These are phyloP conservation scores for Caranx melampygus DNA, from an alignment of 2,113 vertebrate genomes.

Conservation along the genomic window DNA sequence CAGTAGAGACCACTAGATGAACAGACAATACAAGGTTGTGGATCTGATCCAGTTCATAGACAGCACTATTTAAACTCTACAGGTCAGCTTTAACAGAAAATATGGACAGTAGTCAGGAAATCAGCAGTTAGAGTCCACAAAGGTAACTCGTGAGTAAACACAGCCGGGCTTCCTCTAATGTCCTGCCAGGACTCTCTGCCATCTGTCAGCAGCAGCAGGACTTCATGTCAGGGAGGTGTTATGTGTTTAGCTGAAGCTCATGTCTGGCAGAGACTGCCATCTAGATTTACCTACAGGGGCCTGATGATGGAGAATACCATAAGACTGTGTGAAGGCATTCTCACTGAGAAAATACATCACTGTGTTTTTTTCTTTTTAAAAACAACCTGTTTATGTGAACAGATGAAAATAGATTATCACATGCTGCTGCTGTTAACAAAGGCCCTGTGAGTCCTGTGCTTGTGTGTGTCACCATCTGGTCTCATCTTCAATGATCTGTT, in stretches of 20 bases:
- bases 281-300: slow-evolving; percentile 14
- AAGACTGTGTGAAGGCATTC: not conserved
- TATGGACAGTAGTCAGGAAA: not conserved
- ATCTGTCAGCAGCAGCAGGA: slow-evolving; percentile 61
- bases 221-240: slow-evolving; percentile 13
- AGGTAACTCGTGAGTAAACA: slow-evolving; percentile 1
- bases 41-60: not conserved
- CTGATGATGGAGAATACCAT: not conserved
- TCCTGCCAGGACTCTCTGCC: slow-evolving; percentile 40
- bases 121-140: not conserved
- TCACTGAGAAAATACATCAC: not conserved
- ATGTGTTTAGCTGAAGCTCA: slow-evolving; percentile 25
- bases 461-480: too few species aligned
- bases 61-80: not conserved
- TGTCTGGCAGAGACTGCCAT: slow-evolving; percentile 37
- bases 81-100: not conserved
- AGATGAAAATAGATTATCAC: too few species aligned
- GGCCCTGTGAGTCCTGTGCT: too few species aligned
- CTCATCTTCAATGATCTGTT: too few species aligned
- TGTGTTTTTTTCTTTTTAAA: not conserved
- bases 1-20: not conserved
- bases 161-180: slow-evolving; percentile 1
- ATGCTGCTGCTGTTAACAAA: too few species aligned
- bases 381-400: too few species aligned
- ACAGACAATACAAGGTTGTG: too few species aligned